These are phyloP conservation scores for Nestor notabilis DNA, from an alignment of 2,113 vertebrate species.

Conservation along the genomic window DNA sequence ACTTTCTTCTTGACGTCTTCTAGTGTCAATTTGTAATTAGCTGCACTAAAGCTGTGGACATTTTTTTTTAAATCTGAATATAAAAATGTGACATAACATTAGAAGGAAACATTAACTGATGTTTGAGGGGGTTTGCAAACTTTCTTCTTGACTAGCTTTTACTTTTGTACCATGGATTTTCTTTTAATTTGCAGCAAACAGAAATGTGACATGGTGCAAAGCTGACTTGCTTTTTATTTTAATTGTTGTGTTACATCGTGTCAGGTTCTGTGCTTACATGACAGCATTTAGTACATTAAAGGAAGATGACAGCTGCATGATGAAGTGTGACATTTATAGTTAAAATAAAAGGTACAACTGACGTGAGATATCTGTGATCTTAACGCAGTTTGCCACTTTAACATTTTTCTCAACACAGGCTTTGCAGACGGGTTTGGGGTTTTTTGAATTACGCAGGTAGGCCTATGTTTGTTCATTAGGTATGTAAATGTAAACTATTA, in stretches of 20 bases:
- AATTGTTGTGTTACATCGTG: slow-evolving; percentile 61
- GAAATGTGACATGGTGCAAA: not conserved
- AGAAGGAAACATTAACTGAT: not conserved
- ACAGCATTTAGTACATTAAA: slow-evolving; percentile 56
- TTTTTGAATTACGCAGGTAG: not conserved
- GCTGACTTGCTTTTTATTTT: slow-evolving; percentile 46
- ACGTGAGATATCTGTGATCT: slow-evolving; percentile 39
- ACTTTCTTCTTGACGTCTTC: not conserved
- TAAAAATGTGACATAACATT: not conserved
- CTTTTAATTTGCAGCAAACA: slow-evolving; percentile 17
- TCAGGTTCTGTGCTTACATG: slow-evolving; percentile 34
- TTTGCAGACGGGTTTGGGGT: not conserved
- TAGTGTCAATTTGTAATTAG: not conserved
- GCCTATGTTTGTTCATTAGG: not conserved
- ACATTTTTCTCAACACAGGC: slow-evolving; percentile 43
- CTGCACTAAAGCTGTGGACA: not conserved
- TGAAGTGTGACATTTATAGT: slow-evolving; percentile 69
- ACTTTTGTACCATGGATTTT: not conserved
- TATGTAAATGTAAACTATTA: not conserved
- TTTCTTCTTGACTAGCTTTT: not conserved
- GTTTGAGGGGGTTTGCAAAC: not conserved
- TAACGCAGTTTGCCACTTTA: slow-evolving; percentile 60
- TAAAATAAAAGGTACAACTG: slow-evolving; percentile 61
- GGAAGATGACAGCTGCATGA: slow-evolving; percentile 63
- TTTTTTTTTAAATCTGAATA: not conserved